A percentile compares a stretch with the other conserved stretches of the same genome.
phyloP scores from a whole-genome alignment of 2,888 invertebrate genomes.

The Galerucella calmariensis region DNA sequence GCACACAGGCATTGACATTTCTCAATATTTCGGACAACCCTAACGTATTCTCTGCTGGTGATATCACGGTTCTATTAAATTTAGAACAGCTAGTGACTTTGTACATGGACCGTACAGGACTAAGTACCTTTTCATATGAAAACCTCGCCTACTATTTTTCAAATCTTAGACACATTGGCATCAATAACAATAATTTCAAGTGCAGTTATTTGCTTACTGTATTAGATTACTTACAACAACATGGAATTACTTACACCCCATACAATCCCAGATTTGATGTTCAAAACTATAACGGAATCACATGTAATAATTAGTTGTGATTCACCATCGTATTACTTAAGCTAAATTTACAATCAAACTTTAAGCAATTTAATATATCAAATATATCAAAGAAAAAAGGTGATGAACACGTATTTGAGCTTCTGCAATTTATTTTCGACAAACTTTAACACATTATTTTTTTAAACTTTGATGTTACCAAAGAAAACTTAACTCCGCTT shows the following conservation, averaged over 20 bases:
- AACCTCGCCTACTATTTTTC: background rate
- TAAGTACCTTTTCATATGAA: background rate
- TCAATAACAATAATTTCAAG: background rate
- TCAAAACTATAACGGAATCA: background rate
- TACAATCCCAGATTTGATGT: conserved; percentile 9
- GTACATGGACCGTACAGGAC: background rate
- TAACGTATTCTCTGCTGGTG: background rate
- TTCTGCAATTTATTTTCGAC: too few relatives aligned
- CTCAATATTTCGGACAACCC: conserved; percentile 16
- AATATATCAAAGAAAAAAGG: too few relatives aligned
- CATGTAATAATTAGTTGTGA: background rate
- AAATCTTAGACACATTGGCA: background rate
- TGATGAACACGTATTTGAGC: too few relatives aligned
- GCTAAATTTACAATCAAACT: too few relatives aligned
- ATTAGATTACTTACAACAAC: background rate
- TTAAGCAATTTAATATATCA: too few relatives aligned
- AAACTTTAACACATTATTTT: too few relatives aligned
- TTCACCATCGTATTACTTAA: too few relatives aligned
- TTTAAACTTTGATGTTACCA: too few relatives aligned
- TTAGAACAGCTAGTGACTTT: background rate
- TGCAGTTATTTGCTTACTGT: background rate
- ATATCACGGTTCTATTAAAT: background rate
- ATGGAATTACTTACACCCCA: background rate
- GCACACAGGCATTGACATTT: background rate
- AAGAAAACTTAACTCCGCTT: too few relatives aligned